phyloP scores from a whole-genome alignment of 2,888 invertebrate genomes.

The Dasysyrphus tricinctus region DNA sequence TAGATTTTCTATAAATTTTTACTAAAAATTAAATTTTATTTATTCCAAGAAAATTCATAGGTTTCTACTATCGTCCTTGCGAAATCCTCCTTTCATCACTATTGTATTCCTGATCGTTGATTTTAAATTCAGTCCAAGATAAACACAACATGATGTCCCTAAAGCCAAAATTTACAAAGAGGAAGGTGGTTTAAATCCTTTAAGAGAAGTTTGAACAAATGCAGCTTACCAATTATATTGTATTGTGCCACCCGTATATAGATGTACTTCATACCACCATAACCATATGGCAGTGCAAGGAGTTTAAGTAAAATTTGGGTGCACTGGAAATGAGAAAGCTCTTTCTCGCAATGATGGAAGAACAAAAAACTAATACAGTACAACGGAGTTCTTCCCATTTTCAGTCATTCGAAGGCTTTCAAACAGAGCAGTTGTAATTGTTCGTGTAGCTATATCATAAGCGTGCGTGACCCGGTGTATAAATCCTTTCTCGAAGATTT shows the following conservation, averaged over 20 bases:
- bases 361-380: slow-evolving; percentile 43
- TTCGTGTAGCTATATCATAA: neutral
- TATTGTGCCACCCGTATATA: neutral
- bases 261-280: neutral
- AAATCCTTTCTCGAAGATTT: slow-evolving; percentile 38
- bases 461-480: slow-evolving; percentile 56
- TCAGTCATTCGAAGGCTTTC: slow-evolving; percentile 72
- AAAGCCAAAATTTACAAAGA: slow-evolving; percentile 2
- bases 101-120: neutral
- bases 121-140: slow-evolving; percentile 13
- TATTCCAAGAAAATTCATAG: no score
- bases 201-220: slow-evolving; percentile 30
- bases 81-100: neutral
- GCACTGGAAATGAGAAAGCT: slow-evolving; percentile 60
- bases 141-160: neutral
- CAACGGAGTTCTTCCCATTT: slow-evolving; percentile 67
- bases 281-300: slow-evolving; percentile 36
- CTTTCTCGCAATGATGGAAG: neutral
- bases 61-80: neutral
- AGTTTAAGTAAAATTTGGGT: slow-evolving; percentile 54
- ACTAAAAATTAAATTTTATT: no score
- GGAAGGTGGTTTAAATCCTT: slow-evolving; percentile 5
- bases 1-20: no score
- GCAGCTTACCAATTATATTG: slow-evolving; percentile 29
- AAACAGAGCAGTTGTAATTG: slow-evolving; percentile 62